Evolutionary conservation across 2,113 vertebrate species (phyloP).

Genomic region (Thalassarche chlororhynchos): DNA sequence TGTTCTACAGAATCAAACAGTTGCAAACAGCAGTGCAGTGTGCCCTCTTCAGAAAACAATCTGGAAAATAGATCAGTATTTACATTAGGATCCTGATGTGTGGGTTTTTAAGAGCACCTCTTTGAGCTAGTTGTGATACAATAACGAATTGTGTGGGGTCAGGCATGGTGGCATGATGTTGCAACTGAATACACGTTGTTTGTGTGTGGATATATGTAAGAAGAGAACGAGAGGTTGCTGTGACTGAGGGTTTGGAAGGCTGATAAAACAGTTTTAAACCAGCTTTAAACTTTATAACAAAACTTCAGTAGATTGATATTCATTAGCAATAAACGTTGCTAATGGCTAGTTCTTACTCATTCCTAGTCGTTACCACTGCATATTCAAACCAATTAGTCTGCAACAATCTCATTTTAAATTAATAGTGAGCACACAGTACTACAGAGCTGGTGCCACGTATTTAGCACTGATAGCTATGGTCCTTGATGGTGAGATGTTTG

Average conservation of each 20-base stretch:
- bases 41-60: not conserved
- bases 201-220: not conserved
- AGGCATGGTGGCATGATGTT: not conserved
- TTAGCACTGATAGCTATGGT: not conserved
- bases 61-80: not conserved
- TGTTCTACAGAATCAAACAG: not conserved
- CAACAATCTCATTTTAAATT: not conserved
- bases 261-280: not conserved
- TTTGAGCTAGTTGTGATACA: not conserved
- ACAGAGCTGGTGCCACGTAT: not conserved
- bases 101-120: not conserved
- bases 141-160: not conserved
- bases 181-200: not conserved
- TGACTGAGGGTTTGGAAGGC: not conserved
- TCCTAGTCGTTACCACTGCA: not conserved
- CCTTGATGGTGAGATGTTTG: accelerated
- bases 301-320: not conserved
- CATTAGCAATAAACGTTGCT: not conserved
- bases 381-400: not conserved
- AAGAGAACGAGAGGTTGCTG: not conserved
- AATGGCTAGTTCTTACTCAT: not conserved
- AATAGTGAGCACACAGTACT: not conserved
- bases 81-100: not conserved
- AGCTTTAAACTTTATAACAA: not conserved
- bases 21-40: not conserved